Evolutionary conservation across 2,888 invertebrate species (phyloP), one percentile per base, ranked within the genome.

Genomic region (Priocnemis perturbator): DNA sequence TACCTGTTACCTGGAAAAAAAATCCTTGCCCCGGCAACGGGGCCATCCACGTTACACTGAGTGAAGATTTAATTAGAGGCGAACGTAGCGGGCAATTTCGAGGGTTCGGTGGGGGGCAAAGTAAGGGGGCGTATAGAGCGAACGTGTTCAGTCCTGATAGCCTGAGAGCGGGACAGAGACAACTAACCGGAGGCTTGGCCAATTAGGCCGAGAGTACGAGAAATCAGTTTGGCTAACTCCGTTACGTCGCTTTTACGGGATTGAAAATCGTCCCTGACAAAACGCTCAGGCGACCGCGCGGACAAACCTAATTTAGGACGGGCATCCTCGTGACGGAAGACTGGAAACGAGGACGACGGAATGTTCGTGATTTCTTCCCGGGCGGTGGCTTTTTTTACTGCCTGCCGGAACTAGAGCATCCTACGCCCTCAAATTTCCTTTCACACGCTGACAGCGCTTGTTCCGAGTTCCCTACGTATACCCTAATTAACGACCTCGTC

Each of bases 211-310:
- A 37, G 67, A 64, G 70, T 67, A 79, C 73, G 79, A 73, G 81
- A 67, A 81, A 82, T 79, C 81, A 76, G 76, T 77, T 79, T 71
- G 69, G 71, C 76, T 82, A 83, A 81, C 81, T 73, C 66, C 47
- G 73, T 81, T 82, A 76, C 76, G 61, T 67, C 71, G 79, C 76
- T 81, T 82, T 79, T 74, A 76, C 76, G 69, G 69, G 79, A 81
- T 81, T 79, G 83, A 81, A 81, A 81, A 79, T 37, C 71, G 77
- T 67, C 67, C 67, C 57, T 62, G 77, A 70, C 72, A 67, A 81
- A 81, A 82, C 74, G 75, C 63, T 68, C 68, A 52, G 72, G 57
- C 55, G 58, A 77, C 72, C 74, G 58, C 77, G 67, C 59, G 72
- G 60, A 69, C 74, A 69, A 76, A 83, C 71, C 71, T 71, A 81